Percentiles rank a stretch among this genome's conserved stretches.
phyloP scores from a whole-genome alignment of 2,888 invertebrate species.

The Drosophila histrio region DNA sequence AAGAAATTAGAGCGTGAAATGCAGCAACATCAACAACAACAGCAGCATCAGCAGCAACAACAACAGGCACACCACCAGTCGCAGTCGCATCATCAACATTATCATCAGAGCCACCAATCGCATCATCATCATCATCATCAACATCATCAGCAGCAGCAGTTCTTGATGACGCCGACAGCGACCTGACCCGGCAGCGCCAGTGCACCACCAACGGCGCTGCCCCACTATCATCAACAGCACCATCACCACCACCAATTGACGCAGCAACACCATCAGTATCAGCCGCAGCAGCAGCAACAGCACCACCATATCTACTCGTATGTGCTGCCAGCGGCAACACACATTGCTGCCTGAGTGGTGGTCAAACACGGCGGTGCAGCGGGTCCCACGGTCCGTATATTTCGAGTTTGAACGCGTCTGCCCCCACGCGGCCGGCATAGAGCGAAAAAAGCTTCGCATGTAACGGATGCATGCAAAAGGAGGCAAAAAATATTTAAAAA shows the following conservation, averaged over 20 bases:
- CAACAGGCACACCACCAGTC: constrained; percentile 81
- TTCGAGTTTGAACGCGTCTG: constrained; percentile 66
- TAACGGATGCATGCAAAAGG: constrained; percentile 66
- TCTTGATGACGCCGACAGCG: constrained; percentile 84
- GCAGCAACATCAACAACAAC: constrained; percentile 72
- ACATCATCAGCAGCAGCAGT: constrained; percentile 83
- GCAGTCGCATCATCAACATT: constrained; percentile 66
- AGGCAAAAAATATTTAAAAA: constrained; percentile 48
- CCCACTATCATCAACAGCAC: constrained; percentile 61
- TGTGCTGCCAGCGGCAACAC: constrained; percentile 82
- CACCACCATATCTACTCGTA: constrained; percentile 80
- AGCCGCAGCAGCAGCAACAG: neutral
- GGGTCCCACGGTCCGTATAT: constrained; percentile 29
- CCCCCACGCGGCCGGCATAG: constrained; percentile 46
- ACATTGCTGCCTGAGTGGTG: constrained; percentile 80
- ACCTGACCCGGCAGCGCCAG: constrained; percentile 84
- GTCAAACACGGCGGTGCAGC: constrained; percentile 13
- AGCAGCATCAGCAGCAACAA: constrained; percentile 57
- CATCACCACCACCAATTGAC: constrained; percentile 42
- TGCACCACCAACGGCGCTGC: constrained; percentile 58
- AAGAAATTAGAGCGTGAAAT: constrained; percentile 84
- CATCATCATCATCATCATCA: constrained; percentile 71
- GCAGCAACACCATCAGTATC: constrained; percentile 51
- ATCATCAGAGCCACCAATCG: constrained; percentile 65
- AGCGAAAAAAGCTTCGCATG: constrained; percentile 65